These are phyloP conservation scores for Arnoldichthys spilopterus DNA, from an alignment of 2,797 vertebrate genomes.

Conservation along the genomic window DNA sequence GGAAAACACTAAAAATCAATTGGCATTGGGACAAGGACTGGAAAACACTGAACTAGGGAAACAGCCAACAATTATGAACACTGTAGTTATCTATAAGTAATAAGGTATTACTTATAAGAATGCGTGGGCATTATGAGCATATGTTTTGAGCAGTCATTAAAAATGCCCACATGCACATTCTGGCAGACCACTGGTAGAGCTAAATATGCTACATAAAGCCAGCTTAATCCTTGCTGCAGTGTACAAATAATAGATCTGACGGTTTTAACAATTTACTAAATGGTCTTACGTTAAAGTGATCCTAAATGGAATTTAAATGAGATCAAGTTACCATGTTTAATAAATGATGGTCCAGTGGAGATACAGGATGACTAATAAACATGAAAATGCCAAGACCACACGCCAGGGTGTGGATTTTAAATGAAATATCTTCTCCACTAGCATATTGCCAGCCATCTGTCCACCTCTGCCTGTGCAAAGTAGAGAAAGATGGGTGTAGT, in stretches of 20 bases:
- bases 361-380: conserved; percentile 10
- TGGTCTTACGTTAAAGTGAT: not conserved
- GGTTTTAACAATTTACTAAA: not conserved
- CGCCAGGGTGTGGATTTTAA: conserved; percentile 21
- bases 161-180: not conserved
- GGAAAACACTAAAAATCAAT: no score
- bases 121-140: not conserved
- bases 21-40: no score
- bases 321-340: not conserved
- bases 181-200: not conserved
- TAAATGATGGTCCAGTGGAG: not conserved
- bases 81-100: no score
- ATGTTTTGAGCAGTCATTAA: not conserved
- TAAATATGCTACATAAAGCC: not conserved
- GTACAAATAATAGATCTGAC: not conserved
- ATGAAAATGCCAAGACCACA: not conserved
- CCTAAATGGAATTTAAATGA: not conserved
- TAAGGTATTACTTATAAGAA: not conserved
- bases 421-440: conserved; percentile 41
- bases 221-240: not conserved
- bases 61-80: no score
- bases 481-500: conserved; percentile 30
- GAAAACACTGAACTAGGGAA: no score
- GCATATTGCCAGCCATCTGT: conserved; percentile 51
- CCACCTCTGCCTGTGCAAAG: conserved; percentile 23